phyloP scores from a whole-genome alignment of 2,797 vertebrate species.

The Gambelia wislizenii region DNA sequence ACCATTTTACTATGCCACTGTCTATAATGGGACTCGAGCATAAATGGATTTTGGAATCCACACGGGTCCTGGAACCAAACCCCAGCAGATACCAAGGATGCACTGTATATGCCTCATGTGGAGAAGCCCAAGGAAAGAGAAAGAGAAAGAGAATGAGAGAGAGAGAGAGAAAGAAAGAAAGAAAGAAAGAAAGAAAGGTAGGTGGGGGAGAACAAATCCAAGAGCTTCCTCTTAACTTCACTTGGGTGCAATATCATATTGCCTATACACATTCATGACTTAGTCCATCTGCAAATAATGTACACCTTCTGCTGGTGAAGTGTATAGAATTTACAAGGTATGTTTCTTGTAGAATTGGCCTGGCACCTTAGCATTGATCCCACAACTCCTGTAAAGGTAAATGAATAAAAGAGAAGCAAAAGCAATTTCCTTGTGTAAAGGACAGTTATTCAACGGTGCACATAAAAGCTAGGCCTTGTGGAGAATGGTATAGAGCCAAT shows the following conservation, averaged over 20 bases:
- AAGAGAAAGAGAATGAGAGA: too few relatives aligned
- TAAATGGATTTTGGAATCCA: too few relatives aligned
- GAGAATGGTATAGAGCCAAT: slow-evolving; percentile 27
- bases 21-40: too few relatives aligned
- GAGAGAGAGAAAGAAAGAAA: too few relatives aligned
- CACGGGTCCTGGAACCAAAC: too few relatives aligned
- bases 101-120: too few relatives aligned
- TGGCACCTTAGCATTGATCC: background rate
- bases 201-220: background rate
- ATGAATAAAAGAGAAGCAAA: slow-evolving; percentile 29
- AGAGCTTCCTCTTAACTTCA: background rate
- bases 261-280: background rate
- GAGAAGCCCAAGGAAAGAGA: background rate
- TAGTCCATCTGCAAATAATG: background rate
- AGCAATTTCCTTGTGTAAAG: slow-evolving; percentile 45
- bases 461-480: slow-evolving; percentile 29
- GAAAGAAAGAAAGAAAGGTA: too few relatives aligned
- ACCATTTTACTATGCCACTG: too few relatives aligned
- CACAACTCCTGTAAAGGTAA: background rate
- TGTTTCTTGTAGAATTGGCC: background rate
- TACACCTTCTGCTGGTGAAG: background rate
- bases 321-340: fast-evolving
- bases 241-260: background rate
- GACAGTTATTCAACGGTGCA: slow-evolving; percentile 33
- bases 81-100: too few relatives aligned